Percentiles rank a stretch among this genome's conserved stretches.
These are phyloP conservation scores for Charaxes varanes DNA, from an alignment of 1,140 invertebrate species.

Conservation along the genomic window DNA sequence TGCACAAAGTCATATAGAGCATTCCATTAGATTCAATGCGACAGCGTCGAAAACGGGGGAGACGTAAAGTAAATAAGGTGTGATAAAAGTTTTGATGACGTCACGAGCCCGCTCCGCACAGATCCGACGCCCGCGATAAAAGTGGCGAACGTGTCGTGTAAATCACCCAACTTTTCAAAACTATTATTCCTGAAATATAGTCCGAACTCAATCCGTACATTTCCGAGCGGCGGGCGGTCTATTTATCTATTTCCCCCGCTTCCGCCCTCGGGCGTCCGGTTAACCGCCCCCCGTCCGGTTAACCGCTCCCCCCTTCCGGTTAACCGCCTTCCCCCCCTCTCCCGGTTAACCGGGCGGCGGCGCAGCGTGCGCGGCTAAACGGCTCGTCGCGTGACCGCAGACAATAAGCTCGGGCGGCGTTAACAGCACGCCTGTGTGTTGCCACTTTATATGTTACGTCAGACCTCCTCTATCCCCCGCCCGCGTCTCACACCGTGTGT, in stretches of 20 bases:
- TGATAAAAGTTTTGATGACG: slow-evolving; percentile 23
- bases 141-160: slow-evolving; percentile 61
- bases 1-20: too few relatives aligned
- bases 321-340: slow-evolving; percentile 71
- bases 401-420: slow-evolving; percentile 71
- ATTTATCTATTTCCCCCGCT: slow-evolving; percentile 73
- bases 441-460: slow-evolving; percentile 75
- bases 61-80: slow-evolving; percentile 16
- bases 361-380: slow-evolving; percentile 66
- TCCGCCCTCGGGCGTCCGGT: slow-evolving; percentile 68
- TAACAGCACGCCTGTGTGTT: slow-evolving; percentile 72
- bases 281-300: slow-evolving; percentile 72
- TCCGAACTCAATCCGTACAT: slow-evolving; percentile 71
- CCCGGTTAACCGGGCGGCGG: slow-evolving; percentile 63
- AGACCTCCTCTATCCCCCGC: slow-evolving; percentile 30
- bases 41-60: slow-evolving; percentile 22
- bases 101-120: slow-evolving; percentile 1
- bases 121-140: slow-evolving; percentile 46
- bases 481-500: slow-evolving; percentile 29
- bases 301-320: slow-evolving; percentile 67
- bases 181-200: slow-evolving; percentile 71
- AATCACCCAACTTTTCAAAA: slow-evolving; percentile 70
- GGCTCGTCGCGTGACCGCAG: slow-evolving; percentile 73
- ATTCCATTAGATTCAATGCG: too few relatives aligned
- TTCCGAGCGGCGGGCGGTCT: slow-evolving; percentile 69